Percentiles rank a stretch among this genome's conserved stretches.
phyloP scores from a whole-genome alignment of 2,888 invertebrate species.

The Coleophora flavipennella region DNA sequence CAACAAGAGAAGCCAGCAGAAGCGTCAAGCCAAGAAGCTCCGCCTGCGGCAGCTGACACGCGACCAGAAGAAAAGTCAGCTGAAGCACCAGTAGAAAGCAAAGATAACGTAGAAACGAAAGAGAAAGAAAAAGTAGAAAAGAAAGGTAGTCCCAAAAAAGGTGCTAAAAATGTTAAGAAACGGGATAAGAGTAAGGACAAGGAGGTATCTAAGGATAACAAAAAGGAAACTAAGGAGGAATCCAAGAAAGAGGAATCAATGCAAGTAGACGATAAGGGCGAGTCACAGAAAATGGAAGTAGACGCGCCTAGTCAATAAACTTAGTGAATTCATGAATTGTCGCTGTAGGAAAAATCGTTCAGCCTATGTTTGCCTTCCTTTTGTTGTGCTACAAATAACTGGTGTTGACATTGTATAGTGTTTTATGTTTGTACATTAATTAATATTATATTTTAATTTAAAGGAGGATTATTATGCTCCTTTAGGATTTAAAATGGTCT shows the following conservation, averaged over 20 bases:
- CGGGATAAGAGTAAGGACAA: conserved; percentile 64
- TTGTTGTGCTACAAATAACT: conserved; percentile 52
- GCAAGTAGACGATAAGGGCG: conserved; percentile 44
- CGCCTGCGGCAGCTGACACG: conserved; percentile 14
- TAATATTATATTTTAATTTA: conserved; percentile 40
- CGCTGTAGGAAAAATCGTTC: conserved; percentile 14
- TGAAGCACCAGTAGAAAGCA: conserved; percentile 6
- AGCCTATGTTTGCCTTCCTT: conserved; percentile 32
- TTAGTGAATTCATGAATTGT: conserved; percentile 46
- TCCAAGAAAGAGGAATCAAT: conserved; percentile 33
- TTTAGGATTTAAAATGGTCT: conserved; percentile 51
- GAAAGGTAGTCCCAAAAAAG: conserved; percentile 40
- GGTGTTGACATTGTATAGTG: conserved; percentile 50
- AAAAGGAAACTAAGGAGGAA: conserved; percentile 25
- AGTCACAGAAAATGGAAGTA: conserved; percentile 56
- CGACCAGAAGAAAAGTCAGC: conserved; percentile 16
- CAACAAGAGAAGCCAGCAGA: conserved; percentile 16
- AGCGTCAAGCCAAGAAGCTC: conserved; percentile 6
- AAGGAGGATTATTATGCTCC: conserved; percentile 30
- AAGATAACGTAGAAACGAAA: conserved; percentile 13
- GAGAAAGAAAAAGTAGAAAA: conserved; percentile 31
- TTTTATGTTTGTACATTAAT: conserved; percentile 66
- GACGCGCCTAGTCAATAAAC: conserved; percentile 69
- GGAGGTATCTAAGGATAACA: conserved; percentile 35
- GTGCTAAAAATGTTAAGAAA: conserved; percentile 50